These are phyloP conservation scores for Rhabdophis nuchalis DNA, from an alignment of 2,797 vertebrate genomes.

Conservation along the genomic window DNA sequence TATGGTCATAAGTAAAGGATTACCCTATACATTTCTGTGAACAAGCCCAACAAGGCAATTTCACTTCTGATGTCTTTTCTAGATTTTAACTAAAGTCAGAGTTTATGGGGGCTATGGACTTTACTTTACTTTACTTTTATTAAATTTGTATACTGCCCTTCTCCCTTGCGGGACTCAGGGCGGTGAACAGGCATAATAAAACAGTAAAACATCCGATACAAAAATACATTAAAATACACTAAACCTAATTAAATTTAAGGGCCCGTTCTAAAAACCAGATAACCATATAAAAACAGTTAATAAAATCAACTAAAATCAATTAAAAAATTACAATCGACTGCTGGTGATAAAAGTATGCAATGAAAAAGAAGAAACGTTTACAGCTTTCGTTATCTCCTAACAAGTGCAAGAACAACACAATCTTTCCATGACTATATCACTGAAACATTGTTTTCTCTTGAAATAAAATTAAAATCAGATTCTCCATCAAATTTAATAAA, in stretches of 20 bases:
- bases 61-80: neutral
- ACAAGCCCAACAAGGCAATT: neutral
- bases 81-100: neutral
- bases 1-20: neutral
- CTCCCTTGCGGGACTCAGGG: too few relatives aligned
- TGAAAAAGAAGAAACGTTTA: neutral
- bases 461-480: neutral
- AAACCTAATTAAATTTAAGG: too few relatives aligned
- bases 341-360: neutral
- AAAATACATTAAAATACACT: too few relatives aligned
- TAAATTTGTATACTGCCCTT: too few relatives aligned
- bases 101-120: neutral
- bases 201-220: too few relatives aligned
- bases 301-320: too few relatives aligned
- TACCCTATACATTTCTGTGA: neutral
- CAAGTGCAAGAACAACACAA: neutral
- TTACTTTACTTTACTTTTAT: too few relatives aligned
- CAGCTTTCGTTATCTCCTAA: neutral
- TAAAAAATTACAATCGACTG: too few relatives aligned
- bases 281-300: too few relatives aligned
- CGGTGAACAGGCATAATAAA: too few relatives aligned
- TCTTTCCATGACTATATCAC: neutral
- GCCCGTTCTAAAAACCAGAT: too few relatives aligned
- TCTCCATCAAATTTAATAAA: neutral
- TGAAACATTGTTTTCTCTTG: neutral